phyloP scores from a whole-genome alignment of 2,797 vertebrate species.

The Poeciliopsis paucimaculata region DNA sequence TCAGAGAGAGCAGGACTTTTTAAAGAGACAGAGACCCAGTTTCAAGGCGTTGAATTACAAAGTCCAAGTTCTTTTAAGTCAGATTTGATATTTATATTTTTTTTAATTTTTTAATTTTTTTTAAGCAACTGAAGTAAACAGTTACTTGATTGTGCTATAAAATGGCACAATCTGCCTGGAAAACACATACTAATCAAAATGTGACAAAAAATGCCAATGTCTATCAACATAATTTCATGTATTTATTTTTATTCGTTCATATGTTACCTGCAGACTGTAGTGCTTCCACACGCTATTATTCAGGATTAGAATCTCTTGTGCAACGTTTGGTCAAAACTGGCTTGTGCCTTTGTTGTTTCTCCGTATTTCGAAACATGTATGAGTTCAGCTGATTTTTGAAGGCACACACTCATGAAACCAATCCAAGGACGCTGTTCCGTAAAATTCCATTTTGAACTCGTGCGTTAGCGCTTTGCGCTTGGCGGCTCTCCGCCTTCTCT shows the following conservation, averaged over 20 bases:
- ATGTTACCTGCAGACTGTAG: not conserved
- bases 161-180: no score
- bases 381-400: not conserved
- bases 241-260: not conserved
- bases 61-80: no score
- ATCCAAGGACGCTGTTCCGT: constrained; percentile 29
- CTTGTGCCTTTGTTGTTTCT: not conserved
- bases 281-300: not conserved
- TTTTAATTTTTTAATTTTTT: no score
- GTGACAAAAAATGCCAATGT: no score
- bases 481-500: constrained; percentile 39
- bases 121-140: no score
- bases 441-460: constrained; percentile 31
- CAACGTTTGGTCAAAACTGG: not conserved
- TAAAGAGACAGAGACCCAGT: no score
- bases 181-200: no score
- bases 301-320: not conserved
- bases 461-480: constrained; percentile 45
- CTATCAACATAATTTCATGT: not conserved
- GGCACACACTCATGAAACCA: constrained; percentile 28
- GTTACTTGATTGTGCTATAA: no score
- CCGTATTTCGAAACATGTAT: not conserved
- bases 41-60: no score
- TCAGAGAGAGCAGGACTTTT: no score
- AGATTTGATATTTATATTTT: no score